Conservation (phyloP, 2,888 invertebrate species). For the Choreutis nemorana region DNA sequence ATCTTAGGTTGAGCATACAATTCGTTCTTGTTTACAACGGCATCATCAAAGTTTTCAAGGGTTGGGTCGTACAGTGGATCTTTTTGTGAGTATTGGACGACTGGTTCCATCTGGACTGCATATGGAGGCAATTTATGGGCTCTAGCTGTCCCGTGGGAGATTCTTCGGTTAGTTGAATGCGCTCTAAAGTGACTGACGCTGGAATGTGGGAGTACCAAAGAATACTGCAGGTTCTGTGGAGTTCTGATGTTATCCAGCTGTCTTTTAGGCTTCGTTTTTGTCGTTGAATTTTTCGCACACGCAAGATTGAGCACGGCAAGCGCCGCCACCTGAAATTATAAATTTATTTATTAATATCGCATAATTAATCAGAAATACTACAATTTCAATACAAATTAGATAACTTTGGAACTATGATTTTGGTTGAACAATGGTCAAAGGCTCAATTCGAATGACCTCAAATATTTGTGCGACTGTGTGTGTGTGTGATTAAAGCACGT, state of each 20-base stretch:
- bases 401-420: too few relatives aligned
- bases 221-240: conserved; percentile 68
- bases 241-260: conserved; percentile 60
- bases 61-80: conserved; percentile 77
- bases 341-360: too few relatives aligned
- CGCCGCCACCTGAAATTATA: conserved; percentile 67
- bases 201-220: conserved; percentile 65
- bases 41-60: conserved; percentile 53
- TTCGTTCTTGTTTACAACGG: conserved; percentile 47
- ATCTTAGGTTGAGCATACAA: conserved; percentile 59
- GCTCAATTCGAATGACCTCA: too few relatives aligned
- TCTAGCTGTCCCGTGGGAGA: conserved; percentile 52
- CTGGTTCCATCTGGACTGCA: conserved; percentile 82
- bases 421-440: too few relatives aligned
- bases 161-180: conserved; percentile 58
- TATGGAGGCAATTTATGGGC: conserved; percentile 71
- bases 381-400: too few relatives aligned
- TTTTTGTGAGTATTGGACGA: conserved; percentile 80
- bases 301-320: conserved; percentile 61
- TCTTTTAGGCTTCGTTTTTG: conserved; percentile 62
- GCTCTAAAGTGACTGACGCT: conserved; percentile 61
- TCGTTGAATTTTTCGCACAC: conserved; percentile 52
- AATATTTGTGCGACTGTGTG: too few relatives aligned
- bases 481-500: too few relatives aligned
- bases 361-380: too few relatives aligned